Evolutionary conservation across 2,888 invertebrate genomes (phyloP), one percentile per base, ranked within the genome.

Genomic region (Netelia virgata): DNA sequence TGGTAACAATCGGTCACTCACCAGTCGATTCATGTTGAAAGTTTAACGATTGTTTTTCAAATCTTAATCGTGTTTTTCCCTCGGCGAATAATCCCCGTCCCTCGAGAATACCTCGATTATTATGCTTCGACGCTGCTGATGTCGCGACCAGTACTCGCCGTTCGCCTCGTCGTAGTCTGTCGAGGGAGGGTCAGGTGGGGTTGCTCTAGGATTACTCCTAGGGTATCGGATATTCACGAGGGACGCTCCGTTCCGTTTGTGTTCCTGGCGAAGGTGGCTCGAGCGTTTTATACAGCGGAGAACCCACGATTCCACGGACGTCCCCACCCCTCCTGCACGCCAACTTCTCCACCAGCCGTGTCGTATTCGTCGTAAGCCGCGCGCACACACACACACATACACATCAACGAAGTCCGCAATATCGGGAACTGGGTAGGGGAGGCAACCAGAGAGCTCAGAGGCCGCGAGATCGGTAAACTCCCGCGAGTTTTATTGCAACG

Each of bases 211-310:
- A 53, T 84, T 87, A 85, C 68, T 69, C 70, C 61, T 69, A 81
- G 43, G 75, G 74, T 72, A 64, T 66, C 61, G 74, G 28, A 57
- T 82, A 85, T 82, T 82, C 82, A 82, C 85, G 85, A 82, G 85
- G 85, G 84, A 87, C 88, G 88, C 86, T 84, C 87, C 87, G 89
- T 88, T 90, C 87, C 86, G 88, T 91, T 91, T 91, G 90, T 92
- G 92, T 91, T 91, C 91, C 91, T 90, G 91, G 92, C 88, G 93
- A 91, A 92, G 90, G 91, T 86, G 87, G 88, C 86, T 88, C 90
- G 91, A 91, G 89, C 89, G 91, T 92, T 92, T 93, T 93, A 93
- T 93, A 93, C 91, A 88, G 87, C 87, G 84, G 86, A 74, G 86
- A 77, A 82, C 84, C 87, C 81, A 82, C 76, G 75, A 78, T 78